These are phyloP conservation scores for Keiferia lycopersicella DNA, from an alignment of 2,888 invertebrate genomes.

Conservation along the genomic window DNA sequence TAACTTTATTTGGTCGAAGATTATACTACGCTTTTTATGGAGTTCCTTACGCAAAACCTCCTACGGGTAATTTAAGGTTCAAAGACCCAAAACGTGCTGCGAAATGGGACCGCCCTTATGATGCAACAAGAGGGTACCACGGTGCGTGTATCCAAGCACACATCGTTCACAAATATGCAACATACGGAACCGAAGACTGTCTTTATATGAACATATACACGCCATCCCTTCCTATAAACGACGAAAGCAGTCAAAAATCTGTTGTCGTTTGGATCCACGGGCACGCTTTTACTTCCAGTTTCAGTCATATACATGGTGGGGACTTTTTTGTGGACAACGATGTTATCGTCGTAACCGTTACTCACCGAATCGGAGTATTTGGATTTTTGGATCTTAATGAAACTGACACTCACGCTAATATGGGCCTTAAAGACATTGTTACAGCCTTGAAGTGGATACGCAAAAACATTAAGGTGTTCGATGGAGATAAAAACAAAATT, in stretches of 20 bases:
- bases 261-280: constrained; percentile 74
- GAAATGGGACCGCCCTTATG: constrained; percentile 78
- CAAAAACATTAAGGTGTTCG: constrained; percentile 59
- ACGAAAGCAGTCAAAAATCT: constrained; percentile 43
- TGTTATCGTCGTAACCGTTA: constrained; percentile 26
- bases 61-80: constrained; percentile 61
- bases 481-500: constrained; percentile 62
- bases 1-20: constrained; percentile 54
- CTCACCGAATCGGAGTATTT: constrained; percentile 68
- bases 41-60: constrained; percentile 67
- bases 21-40: constrained; percentile 66
- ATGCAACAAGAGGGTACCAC: constrained; percentile 75
- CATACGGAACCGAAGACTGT: constrained; percentile 82
- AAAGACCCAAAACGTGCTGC: constrained; percentile 57
- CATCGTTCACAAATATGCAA: constrained; percentile 58
- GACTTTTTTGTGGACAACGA: constrained; percentile 63
- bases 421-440: constrained; percentile 74
- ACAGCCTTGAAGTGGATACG: constrained; percentile 71
- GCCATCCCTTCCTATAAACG: constrained; percentile 63
- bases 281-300: constrained; percentile 66
- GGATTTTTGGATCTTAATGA: constrained; percentile 68
- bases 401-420: constrained; percentile 58
- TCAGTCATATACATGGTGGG: constrained; percentile 69
- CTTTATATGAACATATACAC: constrained; percentile 86
- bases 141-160: constrained; percentile 84